phyloP scores from a whole-genome alignment of 2,797 vertebrate genomes.

The Pseudomugil gertrudae region DNA sequence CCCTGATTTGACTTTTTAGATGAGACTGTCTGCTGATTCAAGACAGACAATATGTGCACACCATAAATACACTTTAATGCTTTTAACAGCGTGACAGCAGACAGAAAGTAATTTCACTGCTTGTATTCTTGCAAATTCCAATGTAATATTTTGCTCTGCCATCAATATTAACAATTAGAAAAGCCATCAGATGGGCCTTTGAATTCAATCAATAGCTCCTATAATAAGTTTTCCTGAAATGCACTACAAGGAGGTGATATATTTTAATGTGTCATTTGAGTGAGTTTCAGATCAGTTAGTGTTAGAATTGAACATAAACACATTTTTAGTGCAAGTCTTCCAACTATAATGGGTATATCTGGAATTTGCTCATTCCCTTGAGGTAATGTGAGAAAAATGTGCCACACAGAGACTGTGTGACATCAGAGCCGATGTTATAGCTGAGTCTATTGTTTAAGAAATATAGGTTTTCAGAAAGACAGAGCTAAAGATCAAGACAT shows the following conservation, averaged over 20 bases:
- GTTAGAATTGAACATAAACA: constrained; percentile 15
- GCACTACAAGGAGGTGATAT: constrained; percentile 41
- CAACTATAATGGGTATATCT: too few relatives aligned
- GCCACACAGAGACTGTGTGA: not conserved
- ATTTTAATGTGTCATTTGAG: constrained; percentile 49
- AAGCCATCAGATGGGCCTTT: constrained; percentile 53
- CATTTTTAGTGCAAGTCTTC: not conserved
- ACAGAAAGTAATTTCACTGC: constrained; percentile 51
- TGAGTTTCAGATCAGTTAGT: constrained; percentile 30
- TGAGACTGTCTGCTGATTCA: constrained; percentile 41
- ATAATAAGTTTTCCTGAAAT: constrained; percentile 60
- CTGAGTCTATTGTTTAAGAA: not conserved
- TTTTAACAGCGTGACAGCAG: constrained; percentile 54
- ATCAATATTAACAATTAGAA: constrained; percentile 67
- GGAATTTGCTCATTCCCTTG: too few relatives aligned
- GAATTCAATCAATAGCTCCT: constrained; percentile 65
- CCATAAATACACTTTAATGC: constrained; percentile 61
- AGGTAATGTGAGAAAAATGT: not conserved
- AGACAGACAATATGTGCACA: constrained; percentile 51
- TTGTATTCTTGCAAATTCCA: constrained; percentile 57
- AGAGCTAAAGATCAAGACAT: not conserved
- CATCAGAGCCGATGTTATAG: not conserved
- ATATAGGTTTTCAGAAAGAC: not conserved
- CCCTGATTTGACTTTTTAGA: constrained; percentile 41
- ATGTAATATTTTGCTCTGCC: constrained; percentile 44